A percentile compares a stretch with the other conserved stretches of the same genome.
Evolutionary conservation across 1,140 invertebrate genomes (phyloP).

Genomic region (Cotesia vestalis): DNA sequence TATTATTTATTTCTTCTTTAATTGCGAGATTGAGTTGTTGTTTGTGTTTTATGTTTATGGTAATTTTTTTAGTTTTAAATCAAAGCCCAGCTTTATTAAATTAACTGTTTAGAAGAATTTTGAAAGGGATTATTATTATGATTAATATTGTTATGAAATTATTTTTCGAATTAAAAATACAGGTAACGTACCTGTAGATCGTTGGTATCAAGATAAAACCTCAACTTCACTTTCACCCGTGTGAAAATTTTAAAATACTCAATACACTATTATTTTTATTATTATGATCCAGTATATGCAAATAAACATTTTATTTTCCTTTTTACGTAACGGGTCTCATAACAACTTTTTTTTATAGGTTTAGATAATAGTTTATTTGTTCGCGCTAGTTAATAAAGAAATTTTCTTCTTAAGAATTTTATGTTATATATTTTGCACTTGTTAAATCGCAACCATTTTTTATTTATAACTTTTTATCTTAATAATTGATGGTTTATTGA

Average conservation of each 20-base stretch:
- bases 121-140: neutral
- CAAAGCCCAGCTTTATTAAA: too few species aligned
- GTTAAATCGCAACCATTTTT: too few species aligned
- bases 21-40: too few species aligned
- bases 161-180: constrained; percentile 3
- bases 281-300: constrained; percentile 18
- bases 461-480: too few species aligned
- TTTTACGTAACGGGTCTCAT: neutral
- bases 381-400: too few species aligned
- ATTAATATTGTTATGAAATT: neutral
- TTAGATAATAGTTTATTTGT: constrained; percentile 33
- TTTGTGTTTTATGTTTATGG: too few species aligned
- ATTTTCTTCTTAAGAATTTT: too few species aligned
- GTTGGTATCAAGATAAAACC: constrained; percentile 36
- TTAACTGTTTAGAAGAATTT: too few species aligned
- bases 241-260: constrained; percentile 24
- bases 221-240: constrained; percentile 36
- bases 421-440: too few species aligned
- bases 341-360: constrained; percentile 23
- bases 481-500: too few species aligned
- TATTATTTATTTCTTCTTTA: too few species aligned
- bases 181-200: constrained; percentile 29
- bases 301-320: constrained; percentile 8
- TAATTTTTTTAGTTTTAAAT: too few species aligned
- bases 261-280: constrained; percentile 13